phyloP scores from a whole-genome alignment of 2,797 vertebrate species.

The Falco novaeseelandiae region DNA sequence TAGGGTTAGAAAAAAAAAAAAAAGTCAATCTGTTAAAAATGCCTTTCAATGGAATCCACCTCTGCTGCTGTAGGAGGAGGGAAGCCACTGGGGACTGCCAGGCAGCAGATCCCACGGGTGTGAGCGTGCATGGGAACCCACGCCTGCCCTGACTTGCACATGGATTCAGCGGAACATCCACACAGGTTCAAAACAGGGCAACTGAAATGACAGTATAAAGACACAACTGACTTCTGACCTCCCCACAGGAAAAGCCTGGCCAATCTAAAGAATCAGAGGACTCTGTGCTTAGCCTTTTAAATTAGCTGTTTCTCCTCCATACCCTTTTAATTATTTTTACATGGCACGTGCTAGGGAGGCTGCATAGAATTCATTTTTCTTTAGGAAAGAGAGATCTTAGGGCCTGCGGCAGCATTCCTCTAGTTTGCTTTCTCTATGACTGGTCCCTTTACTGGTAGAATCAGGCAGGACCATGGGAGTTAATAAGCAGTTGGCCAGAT shows the following conservation, averaged over 20 bases:
- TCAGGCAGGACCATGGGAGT: conserved; percentile 32
- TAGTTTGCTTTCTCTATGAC: neutral
- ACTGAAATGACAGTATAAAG: neutral
- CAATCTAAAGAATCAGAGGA: neutral
- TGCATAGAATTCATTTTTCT: conserved; percentile 23
- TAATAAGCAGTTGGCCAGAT: conserved; percentile 72
- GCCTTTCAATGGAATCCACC: neutral
- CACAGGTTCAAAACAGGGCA: neutral
- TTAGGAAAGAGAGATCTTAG: neutral
- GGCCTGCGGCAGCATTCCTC: conserved; percentile 5
- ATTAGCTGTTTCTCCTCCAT: conserved; percentile 29
- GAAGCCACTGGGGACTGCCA: neutral
- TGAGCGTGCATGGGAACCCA: neutral
- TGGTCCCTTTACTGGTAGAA: neutral
- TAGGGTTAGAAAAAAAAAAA: neutral
- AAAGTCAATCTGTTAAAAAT: neutral
- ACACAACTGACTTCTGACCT: neutral
- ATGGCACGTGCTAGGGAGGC: neutral
- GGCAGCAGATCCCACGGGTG: neutral
- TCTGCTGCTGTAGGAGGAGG: neutral
- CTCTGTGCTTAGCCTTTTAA: neutral
- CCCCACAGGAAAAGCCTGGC: neutral
- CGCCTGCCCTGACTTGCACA: neutral
- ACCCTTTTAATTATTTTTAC: conserved; percentile 49
- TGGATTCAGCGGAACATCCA: neutral